A percentile compares a stretch with the other conserved stretches of the same genome.
phyloP scores from a whole-genome alignment of 2,797 vertebrate genomes.

The Leptodactylus fallax region DNA sequence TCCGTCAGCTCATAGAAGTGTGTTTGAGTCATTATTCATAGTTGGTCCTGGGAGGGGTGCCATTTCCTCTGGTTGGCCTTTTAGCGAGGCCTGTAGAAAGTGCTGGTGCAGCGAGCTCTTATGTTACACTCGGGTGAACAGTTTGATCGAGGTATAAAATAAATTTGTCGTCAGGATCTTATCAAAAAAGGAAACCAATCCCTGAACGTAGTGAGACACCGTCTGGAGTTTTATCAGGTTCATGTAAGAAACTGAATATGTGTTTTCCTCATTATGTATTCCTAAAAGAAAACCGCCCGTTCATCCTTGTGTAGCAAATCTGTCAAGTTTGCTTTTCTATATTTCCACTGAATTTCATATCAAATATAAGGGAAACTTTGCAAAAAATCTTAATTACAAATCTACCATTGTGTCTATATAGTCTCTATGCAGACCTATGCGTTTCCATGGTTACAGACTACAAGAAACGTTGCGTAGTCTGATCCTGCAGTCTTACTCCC shows the following conservation, averaged over 20 bases:
- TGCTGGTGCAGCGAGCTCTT: neutral
- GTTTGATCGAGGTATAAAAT: neutral
- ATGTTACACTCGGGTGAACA: neutral
- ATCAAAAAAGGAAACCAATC: constrained; percentile 20
- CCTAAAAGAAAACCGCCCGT: too few relatives aligned
- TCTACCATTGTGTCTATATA: neutral
- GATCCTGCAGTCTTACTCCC: neutral
- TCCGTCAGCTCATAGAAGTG: neutral
- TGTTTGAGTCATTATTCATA: neutral
- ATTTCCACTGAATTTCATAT: too few relatives aligned
- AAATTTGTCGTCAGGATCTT: constrained; percentile 30
- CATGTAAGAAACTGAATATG: neutral
- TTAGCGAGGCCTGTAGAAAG: neutral
- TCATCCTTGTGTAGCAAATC: too few relatives aligned
- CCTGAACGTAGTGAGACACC: neutral
- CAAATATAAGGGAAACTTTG: neutral
- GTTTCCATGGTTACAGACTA: neutral
- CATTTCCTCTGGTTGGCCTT: constrained; percentile 42
- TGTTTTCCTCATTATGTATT: too few relatives aligned
- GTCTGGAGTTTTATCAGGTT: neutral
- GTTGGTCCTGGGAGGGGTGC: neutral
- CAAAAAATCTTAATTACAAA: neutral
- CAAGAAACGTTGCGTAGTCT: neutral
- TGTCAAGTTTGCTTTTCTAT: too few relatives aligned
- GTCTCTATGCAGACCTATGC: neutral